Conservation (phyloP, 2,888 invertebrate genomes). For the Oligia fasciuncula region DNA sequence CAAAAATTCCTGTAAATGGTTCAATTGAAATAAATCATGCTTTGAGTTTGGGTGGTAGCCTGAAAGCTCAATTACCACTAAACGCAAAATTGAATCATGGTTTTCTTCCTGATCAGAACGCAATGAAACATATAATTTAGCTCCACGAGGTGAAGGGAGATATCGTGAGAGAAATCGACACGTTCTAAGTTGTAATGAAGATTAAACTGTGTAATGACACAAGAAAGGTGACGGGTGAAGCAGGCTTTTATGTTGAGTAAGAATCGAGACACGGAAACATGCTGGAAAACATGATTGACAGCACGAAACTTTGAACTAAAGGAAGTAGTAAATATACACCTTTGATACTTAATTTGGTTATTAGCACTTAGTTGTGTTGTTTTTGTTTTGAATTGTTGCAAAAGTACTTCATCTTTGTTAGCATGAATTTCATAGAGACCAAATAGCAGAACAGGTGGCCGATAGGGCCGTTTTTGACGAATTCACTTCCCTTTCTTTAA, state of each 20-base stretch:
- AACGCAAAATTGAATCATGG: neutral
- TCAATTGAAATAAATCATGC: too few species aligned
- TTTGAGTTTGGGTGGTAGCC: too few species aligned
- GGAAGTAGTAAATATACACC: neutral
- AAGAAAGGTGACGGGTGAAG: slow-evolving; percentile 30
- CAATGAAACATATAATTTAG: slow-evolving; percentile 25
- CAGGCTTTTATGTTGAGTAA: slow-evolving; percentile 31
- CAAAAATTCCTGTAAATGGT: too few species aligned
- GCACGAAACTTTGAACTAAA: slow-evolving; percentile 16
- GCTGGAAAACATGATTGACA: slow-evolving; percentile 15
- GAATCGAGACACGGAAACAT: slow-evolving; percentile 39
- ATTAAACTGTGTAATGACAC: slow-evolving; percentile 49
- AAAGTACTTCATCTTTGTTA: too few species aligned
- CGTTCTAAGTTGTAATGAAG: slow-evolving; percentile 40
- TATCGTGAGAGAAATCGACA: slow-evolving; percentile 51
- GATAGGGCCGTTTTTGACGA: neutral
- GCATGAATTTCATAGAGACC: neutral
- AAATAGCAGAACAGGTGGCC: too few species aligned
- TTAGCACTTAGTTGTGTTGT: neutral
- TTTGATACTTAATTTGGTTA: slow-evolving; percentile 8
- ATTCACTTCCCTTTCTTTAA: neutral
- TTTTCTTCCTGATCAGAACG: slow-evolving; percentile 15
- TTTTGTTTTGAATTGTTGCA: neutral
- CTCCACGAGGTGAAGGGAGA: slow-evolving; percentile 19
- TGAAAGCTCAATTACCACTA: neutral